Percentiles rank a stretch among this genome's conserved stretches.
Evolutionary conservation across 1,140 invertebrate species (phyloP).

Genomic region (Schmidtea mediterranea): DNA sequence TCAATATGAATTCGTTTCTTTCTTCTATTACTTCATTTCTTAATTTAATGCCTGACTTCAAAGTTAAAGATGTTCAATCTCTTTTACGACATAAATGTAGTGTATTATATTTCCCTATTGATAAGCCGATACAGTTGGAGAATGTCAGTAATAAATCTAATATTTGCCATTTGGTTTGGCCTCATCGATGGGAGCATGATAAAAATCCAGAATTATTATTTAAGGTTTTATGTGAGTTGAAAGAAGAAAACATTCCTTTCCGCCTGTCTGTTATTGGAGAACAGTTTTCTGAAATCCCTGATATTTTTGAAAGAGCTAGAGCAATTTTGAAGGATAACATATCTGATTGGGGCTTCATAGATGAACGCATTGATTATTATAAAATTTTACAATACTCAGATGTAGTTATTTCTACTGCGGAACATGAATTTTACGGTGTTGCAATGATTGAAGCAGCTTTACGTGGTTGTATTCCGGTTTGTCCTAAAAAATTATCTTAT

Average conservation of each 20-base stretch:
- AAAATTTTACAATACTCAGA: constrained; percentile 31
- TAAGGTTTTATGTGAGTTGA: constrained; percentile 31
- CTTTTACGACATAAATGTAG: constrained; percentile 35
- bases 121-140: constrained; percentile 17
- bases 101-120: constrained; percentile 39
- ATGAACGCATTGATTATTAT: constrained; percentile 32
- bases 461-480: constrained; percentile 39
- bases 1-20: constrained; percentile 40
- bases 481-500: constrained; percentile 41
- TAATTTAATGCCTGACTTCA: constrained; percentile 38
- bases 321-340: constrained; percentile 31
- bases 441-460: constrained; percentile 42
- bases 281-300: constrained; percentile 32
- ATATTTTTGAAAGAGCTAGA: constrained; percentile 26
- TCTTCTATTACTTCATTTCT: constrained; percentile 35
- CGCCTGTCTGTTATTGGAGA: constrained; percentile 37
- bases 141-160: background rate
- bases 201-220: constrained; percentile 43
- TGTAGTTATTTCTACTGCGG: constrained; percentile 42
- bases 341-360: constrained; percentile 35
- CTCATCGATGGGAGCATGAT: constrained; percentile 52
- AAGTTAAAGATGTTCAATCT: constrained; percentile 30
- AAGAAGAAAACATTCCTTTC: constrained; percentile 32
- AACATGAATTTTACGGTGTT: constrained; percentile 48
- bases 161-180: constrained; percentile 41